phyloP scores from a whole-genome alignment of 2,797 vertebrate genomes.

The Sarcoramphus papa region DNA sequence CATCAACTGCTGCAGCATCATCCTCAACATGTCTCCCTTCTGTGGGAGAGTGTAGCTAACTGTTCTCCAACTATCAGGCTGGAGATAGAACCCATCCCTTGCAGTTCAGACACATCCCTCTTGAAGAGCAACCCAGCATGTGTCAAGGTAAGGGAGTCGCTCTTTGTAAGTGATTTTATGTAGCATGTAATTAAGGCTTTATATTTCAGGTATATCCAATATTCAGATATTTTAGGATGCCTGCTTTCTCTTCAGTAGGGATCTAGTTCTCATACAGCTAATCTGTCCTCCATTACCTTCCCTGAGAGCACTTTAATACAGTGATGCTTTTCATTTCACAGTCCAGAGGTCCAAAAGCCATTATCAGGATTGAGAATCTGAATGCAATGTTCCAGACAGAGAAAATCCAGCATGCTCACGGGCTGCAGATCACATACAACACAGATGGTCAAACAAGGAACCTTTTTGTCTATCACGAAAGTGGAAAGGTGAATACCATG shows the following conservation, averaged over 20 bases:
- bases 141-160: not conserved
- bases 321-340: constrained; percentile 61
- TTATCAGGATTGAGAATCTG: constrained; percentile 82
- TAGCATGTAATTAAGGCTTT: not conserved
- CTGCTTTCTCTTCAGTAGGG: not conserved
- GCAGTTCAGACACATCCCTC: not conserved
- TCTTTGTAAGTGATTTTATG: not conserved
- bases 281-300: not conserved
- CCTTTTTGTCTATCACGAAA: constrained; percentile 89
- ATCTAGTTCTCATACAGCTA: not conserved
- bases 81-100: not conserved
- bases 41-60: not conserved
- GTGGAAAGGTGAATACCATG: constrained; percentile 75
- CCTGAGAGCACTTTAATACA: not conserved
- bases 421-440: constrained; percentile 87
- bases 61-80: not conserved
- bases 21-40: not conserved
- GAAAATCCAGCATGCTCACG: constrained; percentile 85
- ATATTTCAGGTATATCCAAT: not conserved
- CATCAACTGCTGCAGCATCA: not conserved
- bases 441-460: constrained; percentile 77
- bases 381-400: constrained; percentile 90
- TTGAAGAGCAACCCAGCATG: not conserved
- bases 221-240: not conserved
- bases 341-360: constrained; percentile 83